Conservation (phyloP, 2,888 invertebrate genomes). For the Branchipolynoe longqiensis region DNA sequence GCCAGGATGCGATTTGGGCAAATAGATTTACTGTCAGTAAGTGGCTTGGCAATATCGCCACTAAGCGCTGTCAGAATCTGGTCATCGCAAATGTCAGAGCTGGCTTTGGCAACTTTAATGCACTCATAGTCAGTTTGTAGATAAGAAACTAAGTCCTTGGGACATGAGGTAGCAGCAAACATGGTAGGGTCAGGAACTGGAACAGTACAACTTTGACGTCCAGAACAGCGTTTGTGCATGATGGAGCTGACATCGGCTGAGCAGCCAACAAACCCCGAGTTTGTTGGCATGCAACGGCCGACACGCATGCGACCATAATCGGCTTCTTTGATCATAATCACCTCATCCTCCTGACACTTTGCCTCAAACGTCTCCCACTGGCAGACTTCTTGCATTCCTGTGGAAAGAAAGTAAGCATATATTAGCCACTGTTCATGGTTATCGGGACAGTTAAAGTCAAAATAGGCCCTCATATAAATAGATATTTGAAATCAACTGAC, state of each 20-base stretch:
- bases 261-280: constrained; percentile 62
- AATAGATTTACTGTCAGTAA: not conserved
- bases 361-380: constrained; percentile 59
- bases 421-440: too few relatives aligned
- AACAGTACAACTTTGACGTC: constrained; percentile 55
- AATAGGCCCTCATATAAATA: too few relatives aligned
- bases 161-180: constrained; percentile 58
- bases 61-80: not conserved
- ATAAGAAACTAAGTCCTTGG: constrained; percentile 63
- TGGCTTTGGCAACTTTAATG: constrained; percentile 35
- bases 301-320: constrained; percentile 61
- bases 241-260: constrained; percentile 39
- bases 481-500: too few relatives aligned
- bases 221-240: constrained; percentile 60
- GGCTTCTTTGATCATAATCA: constrained; percentile 58
- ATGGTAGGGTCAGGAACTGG: constrained; percentile 58
- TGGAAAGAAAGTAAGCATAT: too few relatives aligned
- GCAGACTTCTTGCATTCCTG: constrained; percentile 50
- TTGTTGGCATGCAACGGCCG: constrained; percentile 57
- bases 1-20: constrained; percentile 47
- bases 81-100: not conserved
- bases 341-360: constrained; percentile 43
- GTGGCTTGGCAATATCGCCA: not conserved
- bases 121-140: constrained; percentile 64
- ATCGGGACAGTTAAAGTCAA: too few relatives aligned